phyloP scores from a whole-genome alignment of 2,113 vertebrate species.

The Dermatemys mawii region DNA sequence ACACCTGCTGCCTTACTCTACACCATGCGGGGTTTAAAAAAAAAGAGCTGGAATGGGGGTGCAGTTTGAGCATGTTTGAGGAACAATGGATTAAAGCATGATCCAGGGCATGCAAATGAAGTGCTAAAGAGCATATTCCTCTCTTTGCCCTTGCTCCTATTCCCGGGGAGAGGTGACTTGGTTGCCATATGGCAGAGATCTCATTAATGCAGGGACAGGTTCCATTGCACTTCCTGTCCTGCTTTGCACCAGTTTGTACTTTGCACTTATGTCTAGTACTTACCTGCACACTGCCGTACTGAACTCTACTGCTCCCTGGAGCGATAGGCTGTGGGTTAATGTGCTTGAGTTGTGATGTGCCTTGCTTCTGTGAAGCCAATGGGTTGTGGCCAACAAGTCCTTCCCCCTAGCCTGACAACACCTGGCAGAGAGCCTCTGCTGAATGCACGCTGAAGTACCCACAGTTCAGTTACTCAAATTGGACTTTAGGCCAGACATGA shows the following conservation, averaged over 20 bases:
- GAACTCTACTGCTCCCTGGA: not conserved
- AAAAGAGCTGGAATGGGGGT: not conserved
- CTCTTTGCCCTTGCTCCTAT: not conserved
- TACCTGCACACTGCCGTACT: not conserved
- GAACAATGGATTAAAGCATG: not conserved
- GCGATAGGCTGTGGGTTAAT: not conserved
- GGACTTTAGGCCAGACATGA: not conserved
- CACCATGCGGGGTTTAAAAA: not conserved
- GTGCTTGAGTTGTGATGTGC: not conserved
- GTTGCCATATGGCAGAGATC: not conserved
- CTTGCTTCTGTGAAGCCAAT: not conserved
- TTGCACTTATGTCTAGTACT: not conserved
- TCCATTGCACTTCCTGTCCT: not conserved
- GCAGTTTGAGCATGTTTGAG: not conserved
- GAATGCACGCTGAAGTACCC: not conserved
- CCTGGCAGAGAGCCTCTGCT: not conserved
- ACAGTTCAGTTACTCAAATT: not conserved
- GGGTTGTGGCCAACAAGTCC: not conserved
- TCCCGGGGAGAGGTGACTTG: not conserved
- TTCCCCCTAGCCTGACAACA: not conserved
- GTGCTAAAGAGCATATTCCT: not conserved
- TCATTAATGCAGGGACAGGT: not conserved
- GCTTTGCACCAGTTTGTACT: not conserved
- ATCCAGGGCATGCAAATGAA: not conserved
- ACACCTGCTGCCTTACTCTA: not conserved